phyloP scores from a whole-genome alignment of 37 sponge, comb jelly and placozoan genomes.

The Beroe ovata region DNA sequence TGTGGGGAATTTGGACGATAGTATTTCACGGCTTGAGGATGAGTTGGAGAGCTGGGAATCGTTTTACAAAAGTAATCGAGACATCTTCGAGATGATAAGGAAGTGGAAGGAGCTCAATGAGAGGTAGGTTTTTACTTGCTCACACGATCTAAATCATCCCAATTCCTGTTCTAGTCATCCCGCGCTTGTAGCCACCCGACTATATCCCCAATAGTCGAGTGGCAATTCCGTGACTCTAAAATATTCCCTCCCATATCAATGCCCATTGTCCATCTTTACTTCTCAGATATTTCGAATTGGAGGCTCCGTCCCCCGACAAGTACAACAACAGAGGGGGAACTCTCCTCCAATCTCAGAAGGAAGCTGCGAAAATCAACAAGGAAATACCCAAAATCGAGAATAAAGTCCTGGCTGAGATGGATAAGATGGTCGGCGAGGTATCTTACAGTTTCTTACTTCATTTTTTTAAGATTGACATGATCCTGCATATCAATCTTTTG shows the following conservation, averaged over 20 bases:
- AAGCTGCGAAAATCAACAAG: constrained; percentile 21
- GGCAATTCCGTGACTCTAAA: too few species aligned
- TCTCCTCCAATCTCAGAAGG: constrained; percentile 39
- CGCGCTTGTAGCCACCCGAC: too few species aligned
- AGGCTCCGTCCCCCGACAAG: constrained; percentile 54
- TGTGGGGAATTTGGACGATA: neutral
- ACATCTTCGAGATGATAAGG: constrained; percentile 47
- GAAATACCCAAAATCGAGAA: constrained; percentile 56
- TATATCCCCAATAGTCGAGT: too few species aligned
- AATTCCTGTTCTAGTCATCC: too few species aligned
- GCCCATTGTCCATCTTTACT: too few species aligned
- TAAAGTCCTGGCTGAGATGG: constrained; percentile 45
- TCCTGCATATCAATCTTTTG: too few species aligned
- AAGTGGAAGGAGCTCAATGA: constrained; percentile 58
- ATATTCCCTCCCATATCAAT: too few species aligned
- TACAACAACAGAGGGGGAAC: constrained; percentile 57
- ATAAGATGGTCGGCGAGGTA: constrained; percentile 53
- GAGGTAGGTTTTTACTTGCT: constrained; percentile 44
- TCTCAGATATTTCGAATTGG: constrained; percentile 16
- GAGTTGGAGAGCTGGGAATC: constrained; percentile 61
- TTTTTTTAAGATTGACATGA: neutral
- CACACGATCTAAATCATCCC: too few species aligned
- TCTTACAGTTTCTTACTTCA: neutral
- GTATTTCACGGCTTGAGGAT: constrained; percentile 6
- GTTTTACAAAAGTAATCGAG: constrained; percentile 54